Base-by-base conservation (phyloP, 2,888 invertebrate species). In the Cryptocephalus primarius region DNA sequence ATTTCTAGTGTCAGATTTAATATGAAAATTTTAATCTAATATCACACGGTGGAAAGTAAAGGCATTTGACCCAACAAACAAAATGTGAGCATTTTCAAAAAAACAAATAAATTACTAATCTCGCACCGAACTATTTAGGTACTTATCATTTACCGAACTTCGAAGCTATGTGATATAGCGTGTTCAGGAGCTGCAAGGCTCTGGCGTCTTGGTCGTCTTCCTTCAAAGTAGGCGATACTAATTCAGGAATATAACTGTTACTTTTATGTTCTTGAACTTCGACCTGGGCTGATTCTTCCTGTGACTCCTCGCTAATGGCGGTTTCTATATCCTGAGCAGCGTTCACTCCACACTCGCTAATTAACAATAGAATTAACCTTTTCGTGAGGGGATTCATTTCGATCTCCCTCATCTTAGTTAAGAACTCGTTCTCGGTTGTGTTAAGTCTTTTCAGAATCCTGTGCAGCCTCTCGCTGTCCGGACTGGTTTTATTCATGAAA, bases 371-470 rank as follows among this genome's bases (percentile, higher is more conserved):
- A 47, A 89, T 82, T 32, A 89, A 70, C 52, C 85, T 75, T 43
- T 83, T 75, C 0, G 87, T 85, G 1, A 84, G 80, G 47, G 83
- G 83, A 55, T 88, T 86, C 55, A 78, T 80, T 56, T 82, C 82
- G 0, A 88, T 88, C 63, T 86, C 84, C 60, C 84, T 82, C 88
- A 89, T 88, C 36, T 87, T 85, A 50, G 80, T 78, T 75, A 87
- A 79, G 45, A 89, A 72, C 55, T 85, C 84, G 49, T 80, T 75
- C 50, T 86, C 85, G 0, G 85, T 81, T 9, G 82, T 82, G 59
- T 88, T 88, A 50, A 88, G 73, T 12, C 80, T 81, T 1, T 82
- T 82, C 63, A 88, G 83, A 57, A 88, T 80, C 67, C 85, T 79
- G 58, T 86, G 83, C 1, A 88, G 83, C 55, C 82, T 82, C 57